Base-by-base conservation (phyloP, 2,113 vertebrate species). In the Vulpes vulpes region DNA sequence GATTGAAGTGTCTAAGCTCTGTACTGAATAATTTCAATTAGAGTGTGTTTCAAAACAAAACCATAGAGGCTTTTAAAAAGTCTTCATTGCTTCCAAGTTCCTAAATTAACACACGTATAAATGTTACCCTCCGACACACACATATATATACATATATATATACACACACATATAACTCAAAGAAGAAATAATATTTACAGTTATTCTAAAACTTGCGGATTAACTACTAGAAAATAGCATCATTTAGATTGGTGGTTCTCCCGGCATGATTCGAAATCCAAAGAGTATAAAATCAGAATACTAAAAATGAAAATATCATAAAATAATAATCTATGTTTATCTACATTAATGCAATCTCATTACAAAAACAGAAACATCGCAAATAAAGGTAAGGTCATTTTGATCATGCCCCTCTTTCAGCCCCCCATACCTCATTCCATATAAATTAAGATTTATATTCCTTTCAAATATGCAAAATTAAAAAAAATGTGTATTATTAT, bases 1-100 rank as follows among this genome's bases (percentile, higher is more conserved):
- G 2, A 62, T 20, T 89, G 30, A 88, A 94, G 85, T 89, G 32
- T 20, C 20, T 74, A 83, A 84, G 3, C 81, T 92, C 2, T 81
- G 14, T 74, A 53, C 15, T 57, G 5, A 89, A 64, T n/a, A 84
- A 8, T 92, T 79, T 64, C 9, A 80, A 49, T 55, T 87, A 93
- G 19, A 81, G 35, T 32, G 22, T 69, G 84, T 69, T 97, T 89
- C n/a, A 84, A 93, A 96, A 22, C 91, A 83, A 88, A 62, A 30
- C 30, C 23, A 64, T 10, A 43, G 8, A 65, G 35, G 35, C 12
- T 60, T 80, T 57, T 38, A n/a, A 20, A 74, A 96, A 59, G 0
- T 81, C 59, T 81, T 65, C 35, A 92, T 38, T 76, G 38, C 6
- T 79, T 95, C 90, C 5, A 67, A 60, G 8, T 86, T 89, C 49